phyloP scores from a whole-genome alignment of 2,888 invertebrate genomes.

The Serrognathus titanus region DNA sequence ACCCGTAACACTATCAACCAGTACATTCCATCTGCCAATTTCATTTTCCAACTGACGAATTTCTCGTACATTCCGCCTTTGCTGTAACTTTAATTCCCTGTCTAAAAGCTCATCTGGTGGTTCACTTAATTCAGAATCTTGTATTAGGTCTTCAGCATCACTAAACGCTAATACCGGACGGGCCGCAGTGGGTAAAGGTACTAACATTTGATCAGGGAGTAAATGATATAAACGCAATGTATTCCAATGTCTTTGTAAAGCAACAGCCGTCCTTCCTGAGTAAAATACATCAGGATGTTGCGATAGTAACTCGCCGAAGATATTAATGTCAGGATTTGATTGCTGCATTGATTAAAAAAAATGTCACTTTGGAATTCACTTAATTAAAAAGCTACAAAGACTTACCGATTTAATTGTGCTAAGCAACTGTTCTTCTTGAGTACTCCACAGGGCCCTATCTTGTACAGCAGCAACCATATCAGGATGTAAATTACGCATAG shows the following conservation, averaged over 20 bases:
- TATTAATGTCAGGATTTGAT: slow-evolving; percentile 61
- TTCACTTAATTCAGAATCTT: slow-evolving; percentile 79
- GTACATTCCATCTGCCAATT: slow-evolving; percentile 83
- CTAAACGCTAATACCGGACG: slow-evolving; percentile 69
- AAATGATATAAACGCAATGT: slow-evolving; percentile 88
- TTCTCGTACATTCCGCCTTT: slow-evolving; percentile 52
- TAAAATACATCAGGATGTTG: slow-evolving; percentile 85
- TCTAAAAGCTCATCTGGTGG: slow-evolving; percentile 79
- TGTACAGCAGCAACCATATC: slow-evolving; percentile 85
- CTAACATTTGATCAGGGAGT: slow-evolving; percentile 81
- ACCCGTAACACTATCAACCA: slow-evolving; percentile 87
- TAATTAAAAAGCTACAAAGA: background rate
- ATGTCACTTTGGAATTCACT: background rate
- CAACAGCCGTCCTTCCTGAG: slow-evolving; percentile 80
- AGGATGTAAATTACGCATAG: slow-evolving; percentile 91
- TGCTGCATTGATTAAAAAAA: slow-evolving; percentile 22
- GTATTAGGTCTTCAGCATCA: slow-evolving; percentile 86
- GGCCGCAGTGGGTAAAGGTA: slow-evolving; percentile 40
- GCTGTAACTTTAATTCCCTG: slow-evolving; percentile 63
- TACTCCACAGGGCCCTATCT: slow-evolving; percentile 84
- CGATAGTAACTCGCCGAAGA: slow-evolving; percentile 80
- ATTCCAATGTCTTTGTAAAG: slow-evolving; percentile 86
- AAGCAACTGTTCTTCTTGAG: slow-evolving; percentile 83
- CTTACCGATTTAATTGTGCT: slow-evolving; percentile 74
- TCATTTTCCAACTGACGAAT: slow-evolving; percentile 88